Percentiles rank a stretch among this genome's conserved stretches.
phyloP scores from a whole-genome alignment of 2,113 vertebrate species.

The Dasyprocta punctata region DNA sequence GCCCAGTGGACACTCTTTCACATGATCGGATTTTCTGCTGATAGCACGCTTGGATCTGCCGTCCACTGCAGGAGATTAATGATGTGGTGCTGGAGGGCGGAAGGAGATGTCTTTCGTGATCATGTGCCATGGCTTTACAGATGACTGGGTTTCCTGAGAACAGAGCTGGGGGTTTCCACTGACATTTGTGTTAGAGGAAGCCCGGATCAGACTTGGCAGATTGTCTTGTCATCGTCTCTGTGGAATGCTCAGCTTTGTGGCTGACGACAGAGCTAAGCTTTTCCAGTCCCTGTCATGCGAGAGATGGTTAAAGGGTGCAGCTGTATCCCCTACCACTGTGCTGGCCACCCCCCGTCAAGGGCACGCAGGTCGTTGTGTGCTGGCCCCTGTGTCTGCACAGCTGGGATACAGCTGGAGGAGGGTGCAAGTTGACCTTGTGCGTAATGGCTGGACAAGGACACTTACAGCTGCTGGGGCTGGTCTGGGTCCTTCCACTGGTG shows the following conservation, averaged over 20 bases:
- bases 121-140: neutral
- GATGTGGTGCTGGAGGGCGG: neutral
- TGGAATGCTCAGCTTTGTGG: neutral
- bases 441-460: neutral
- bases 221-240: neutral
- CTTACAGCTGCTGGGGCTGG: neutral
- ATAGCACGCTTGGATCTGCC: neutral
- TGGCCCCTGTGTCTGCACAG: neutral
- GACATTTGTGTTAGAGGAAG: neutral
- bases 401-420: neutral
- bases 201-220: neutral
- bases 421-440: neutral
- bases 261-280: neutral
- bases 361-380: neutral
- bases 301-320: neutral
- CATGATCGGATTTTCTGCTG: neutral
- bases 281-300: neutral
- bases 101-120: neutral
- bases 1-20: neutral
- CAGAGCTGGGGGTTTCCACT: neutral
- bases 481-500: neutral
- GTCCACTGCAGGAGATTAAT: neutral
- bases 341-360: no score
- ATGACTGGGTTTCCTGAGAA: constrained; percentile 43
- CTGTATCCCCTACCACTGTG: neutral